Conservation (phyloP, 2,888 invertebrate species). For the Eumerus sabulonum region DNA sequence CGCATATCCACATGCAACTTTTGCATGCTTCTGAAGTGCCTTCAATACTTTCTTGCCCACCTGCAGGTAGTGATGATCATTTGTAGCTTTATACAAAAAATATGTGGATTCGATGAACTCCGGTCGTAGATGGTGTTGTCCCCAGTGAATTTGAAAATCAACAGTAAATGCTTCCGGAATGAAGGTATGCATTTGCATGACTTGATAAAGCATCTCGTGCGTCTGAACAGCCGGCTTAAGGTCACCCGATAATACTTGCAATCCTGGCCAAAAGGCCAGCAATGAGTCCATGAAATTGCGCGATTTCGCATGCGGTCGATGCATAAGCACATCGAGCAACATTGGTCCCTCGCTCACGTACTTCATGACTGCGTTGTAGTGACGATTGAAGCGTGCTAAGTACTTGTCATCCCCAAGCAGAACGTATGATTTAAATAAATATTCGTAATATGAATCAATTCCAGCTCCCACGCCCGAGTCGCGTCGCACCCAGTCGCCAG, state of each 20-base stretch:
- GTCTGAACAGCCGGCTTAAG: slow-evolving; percentile 98
- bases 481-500: slow-evolving; percentile 97
- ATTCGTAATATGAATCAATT: slow-evolving; percentile 99
- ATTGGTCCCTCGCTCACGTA: slow-evolving; percentile 96
- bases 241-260: slow-evolving; percentile 94
- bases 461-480: slow-evolving; percentile 99
- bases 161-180: slow-evolving; percentile 99
- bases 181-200: slow-evolving; percentile 98
- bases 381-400: slow-evolving; percentile 94
- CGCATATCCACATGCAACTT: slow-evolving; percentile 98
- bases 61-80: slow-evolving; percentile 96
- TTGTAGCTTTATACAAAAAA: slow-evolving; percentile 96
- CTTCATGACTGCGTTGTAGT: slow-evolving; percentile 97
- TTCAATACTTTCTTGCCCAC: slow-evolving; percentile 92
- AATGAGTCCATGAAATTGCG: slow-evolving; percentile 98
- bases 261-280: slow-evolving; percentile 98
- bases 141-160: slow-evolving; percentile 99
- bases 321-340: slow-evolving; percentile 97
- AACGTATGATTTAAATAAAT: slow-evolving; percentile 98
- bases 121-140: slow-evolving; percentile 96
- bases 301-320: slow-evolving; percentile 94
- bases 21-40: slow-evolving; percentile 92
- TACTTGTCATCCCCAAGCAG: slow-evolving; percentile 96
- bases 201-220: slow-evolving; percentile 99
- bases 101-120: slow-evolving; percentile 99